phyloP scores from a whole-genome alignment of 2,888 invertebrate species.

The Xylota sylvarum region DNA sequence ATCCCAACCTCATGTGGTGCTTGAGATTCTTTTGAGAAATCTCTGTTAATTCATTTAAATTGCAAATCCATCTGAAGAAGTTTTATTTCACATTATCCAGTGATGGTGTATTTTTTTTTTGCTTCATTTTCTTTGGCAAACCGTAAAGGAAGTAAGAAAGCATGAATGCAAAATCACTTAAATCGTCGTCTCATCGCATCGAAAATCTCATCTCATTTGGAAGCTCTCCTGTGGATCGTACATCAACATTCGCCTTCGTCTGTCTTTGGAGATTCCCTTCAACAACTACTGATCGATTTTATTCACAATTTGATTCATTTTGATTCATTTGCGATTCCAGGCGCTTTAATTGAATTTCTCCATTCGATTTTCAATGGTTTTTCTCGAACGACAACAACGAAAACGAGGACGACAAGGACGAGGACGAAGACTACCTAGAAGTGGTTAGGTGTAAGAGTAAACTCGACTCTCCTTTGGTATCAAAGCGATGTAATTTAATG shows the following conservation, averaged over 20 bases:
- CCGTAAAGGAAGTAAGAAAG: constrained; percentile 9
- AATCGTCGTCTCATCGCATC: constrained; percentile 40
- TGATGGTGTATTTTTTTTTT: too few species aligned
- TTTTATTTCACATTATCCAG: too few species aligned
- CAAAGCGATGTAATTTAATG: constrained; percentile 77
- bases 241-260: neutral
- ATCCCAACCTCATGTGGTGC: neutral
- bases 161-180: constrained; percentile 51
- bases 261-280: constrained; percentile 17
- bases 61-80: constrained; percentile 41
- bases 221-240: neutral
- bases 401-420: constrained; percentile 14
- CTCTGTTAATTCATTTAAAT: constrained; percentile 66
- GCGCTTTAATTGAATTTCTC: constrained; percentile 75
- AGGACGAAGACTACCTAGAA: neutral
- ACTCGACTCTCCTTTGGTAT: constrained; percentile 43
- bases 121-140: neutral
- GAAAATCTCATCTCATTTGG: constrained; percentile 27
- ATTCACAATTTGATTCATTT: constrained; percentile 75
- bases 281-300: constrained; percentile 65
- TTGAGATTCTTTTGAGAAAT: constrained; percentile 34
- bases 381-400: constrained; percentile 9
- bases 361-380: constrained; percentile 57
- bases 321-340: constrained; percentile 73
- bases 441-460: neutral